Base-by-base conservation (phyloP, 2,113 vertebrate species). In the Zosterops borbonicus region DNA sequence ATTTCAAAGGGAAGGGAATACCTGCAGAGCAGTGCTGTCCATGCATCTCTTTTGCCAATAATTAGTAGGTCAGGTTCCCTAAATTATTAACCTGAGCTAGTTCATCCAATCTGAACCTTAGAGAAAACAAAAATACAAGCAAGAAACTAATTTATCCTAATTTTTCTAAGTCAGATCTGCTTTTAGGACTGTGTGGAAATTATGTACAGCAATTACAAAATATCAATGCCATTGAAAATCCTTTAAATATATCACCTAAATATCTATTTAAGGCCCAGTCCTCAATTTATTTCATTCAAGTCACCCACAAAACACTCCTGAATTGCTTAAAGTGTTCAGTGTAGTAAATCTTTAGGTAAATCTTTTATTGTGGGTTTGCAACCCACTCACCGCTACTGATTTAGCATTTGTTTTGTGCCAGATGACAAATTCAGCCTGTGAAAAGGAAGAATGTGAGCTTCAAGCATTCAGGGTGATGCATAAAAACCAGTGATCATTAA, bases 271-370 rank as follows among this genome's bases (percentile, higher is more conserved):
- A 27, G 18, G 17, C 13, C 21, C 9, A 58, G 59, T 49, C 29
- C 39, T 77, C 35, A 35, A 15, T 65, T 77, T 79, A 41, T 87
- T 87, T 62, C 28, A 37, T 63, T 70, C 58, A 60, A 65, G 58
- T 64, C 81, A 94, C 62, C 46, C 69, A 67, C 75, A 80, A 93
- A 94, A 82, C 55, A 20, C 8, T 73, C 49, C 80, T n/a, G 46
- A 77, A 56, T 77, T 95, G 25, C 71, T 41, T 55, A 6, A 62
- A 67, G 63, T 44, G 41, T 77, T 23, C 55, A 37, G 25, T 46
- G 46, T 56, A 90, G 85, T 80, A 88, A 94, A 95, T 86, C 82
- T 86, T 83, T 12, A 65, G 75, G 85, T 90, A 86, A 91, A 88
- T 88, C 59, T 70, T 85, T n/a, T 42, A 42, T 41, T 87, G 37